These are phyloP conservation scores for Aurelia coerulea DNA, from an alignment of 30 jellyfish, hydroid and myxozoan genomes.

Conservation along the genomic window DNA sequence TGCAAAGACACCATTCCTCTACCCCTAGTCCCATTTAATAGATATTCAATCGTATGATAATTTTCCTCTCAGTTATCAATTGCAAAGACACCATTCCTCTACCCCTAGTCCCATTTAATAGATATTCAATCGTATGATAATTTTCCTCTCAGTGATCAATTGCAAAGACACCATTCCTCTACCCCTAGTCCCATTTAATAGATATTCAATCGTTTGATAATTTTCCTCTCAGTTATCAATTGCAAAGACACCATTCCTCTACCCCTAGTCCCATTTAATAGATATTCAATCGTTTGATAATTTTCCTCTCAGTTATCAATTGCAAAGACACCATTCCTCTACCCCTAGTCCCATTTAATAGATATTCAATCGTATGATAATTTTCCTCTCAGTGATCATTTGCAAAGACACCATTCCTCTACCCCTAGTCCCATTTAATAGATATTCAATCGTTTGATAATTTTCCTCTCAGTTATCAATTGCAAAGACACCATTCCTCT, in stretches of 20 bases:
- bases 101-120: too few species aligned
- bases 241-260: slow-evolving; percentile 2
- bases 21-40: too few species aligned
- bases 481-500: slow-evolving; percentile 2
- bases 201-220: background rate
- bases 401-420: background rate
- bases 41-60: background rate
- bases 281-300: background rate
- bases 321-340: background rate
- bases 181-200: too few species aligned
- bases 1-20: slow-evolving; percentile 2
- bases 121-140: background rate
- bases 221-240: background rate
- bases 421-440: too few species aligned
- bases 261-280: too few species aligned
- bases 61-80: slow-evolving; percentile 52
- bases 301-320: slow-evolving; percentile 52
- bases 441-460: background rate
- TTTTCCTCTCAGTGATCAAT: slow-evolving; percentile 52
- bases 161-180: background rate
- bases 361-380: background rate
- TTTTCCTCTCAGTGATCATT: slow-evolving; percentile 52
- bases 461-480: background rate
- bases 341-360: too few species aligned
- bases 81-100: background rate